Evolutionary conservation across 2,113 vertebrate species (phyloP).

Genomic region (Chunga burmeisteri): DNA sequence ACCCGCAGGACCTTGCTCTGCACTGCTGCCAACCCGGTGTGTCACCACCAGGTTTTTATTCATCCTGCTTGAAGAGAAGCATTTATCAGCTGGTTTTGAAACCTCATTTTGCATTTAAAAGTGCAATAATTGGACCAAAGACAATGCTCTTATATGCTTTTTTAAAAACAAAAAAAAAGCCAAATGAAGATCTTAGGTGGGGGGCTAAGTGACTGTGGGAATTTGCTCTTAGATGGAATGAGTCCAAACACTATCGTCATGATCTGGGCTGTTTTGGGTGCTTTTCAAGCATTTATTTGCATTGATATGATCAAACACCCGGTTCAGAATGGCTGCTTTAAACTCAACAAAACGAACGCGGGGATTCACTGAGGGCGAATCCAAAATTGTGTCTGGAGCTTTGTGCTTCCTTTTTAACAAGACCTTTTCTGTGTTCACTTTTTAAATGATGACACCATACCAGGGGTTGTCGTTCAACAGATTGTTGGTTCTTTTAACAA

Average conservation of each 20-base stretch:
- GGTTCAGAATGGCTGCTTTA: conserved; percentile 34
- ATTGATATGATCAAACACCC: conserved; percentile 51
- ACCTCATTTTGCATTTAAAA: conserved; percentile 55
- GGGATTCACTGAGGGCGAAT: conserved; percentile 27
- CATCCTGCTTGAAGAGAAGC: background rate
- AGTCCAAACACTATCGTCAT: background rate
- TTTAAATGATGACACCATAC: conserved; percentile 38
- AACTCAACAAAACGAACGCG: background rate
- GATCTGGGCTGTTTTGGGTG: conserved; percentile 50
- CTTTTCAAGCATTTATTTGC: conserved; percentile 59
- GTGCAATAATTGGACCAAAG: conserved; percentile 45
- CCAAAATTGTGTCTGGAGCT: conserved; percentile 40
- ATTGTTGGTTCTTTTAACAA: conserved; percentile 67
- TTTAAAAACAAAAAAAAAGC: background rate
- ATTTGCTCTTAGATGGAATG: background rate
- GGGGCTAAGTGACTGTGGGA: conserved; percentile 21
- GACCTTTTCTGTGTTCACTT: conserved; percentile 51
- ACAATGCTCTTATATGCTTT: background rate
- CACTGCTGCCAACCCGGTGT: background rate
- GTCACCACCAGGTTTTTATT: conserved; percentile 18
- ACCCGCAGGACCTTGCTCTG: background rate
- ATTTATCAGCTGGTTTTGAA: conserved; percentile 26
- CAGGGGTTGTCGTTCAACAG: conserved; percentile 52
- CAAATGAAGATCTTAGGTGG: background rate
- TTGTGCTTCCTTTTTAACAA: conserved; percentile 31